Percentiles rank a stretch among this genome's conserved stretches.
phyloP scores from a whole-genome alignment of 2,113 vertebrate species.

The Pandion haliaetus region DNA sequence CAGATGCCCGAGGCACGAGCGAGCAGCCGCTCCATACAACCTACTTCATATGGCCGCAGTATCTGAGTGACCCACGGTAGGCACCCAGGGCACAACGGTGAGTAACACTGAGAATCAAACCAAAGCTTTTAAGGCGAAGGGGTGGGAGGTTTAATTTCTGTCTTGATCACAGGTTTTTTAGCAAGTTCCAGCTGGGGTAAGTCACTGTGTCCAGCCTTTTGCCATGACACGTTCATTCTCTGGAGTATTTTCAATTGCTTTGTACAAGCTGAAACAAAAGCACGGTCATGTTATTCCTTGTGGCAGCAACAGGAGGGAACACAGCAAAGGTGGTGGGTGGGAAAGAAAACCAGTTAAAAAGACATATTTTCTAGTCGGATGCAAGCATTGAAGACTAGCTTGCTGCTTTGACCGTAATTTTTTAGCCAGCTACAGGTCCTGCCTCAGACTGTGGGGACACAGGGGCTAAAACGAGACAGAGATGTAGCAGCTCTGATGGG shows the following conservation, averaged over 20 bases:
- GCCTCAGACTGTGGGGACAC: neutral
- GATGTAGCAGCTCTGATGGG: neutral
- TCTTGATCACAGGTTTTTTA: neutral
- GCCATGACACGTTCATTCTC: neutral
- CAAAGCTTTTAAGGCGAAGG: neutral
- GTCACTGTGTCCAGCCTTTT: neutral
- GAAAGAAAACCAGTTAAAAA: neutral
- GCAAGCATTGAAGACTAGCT: neutral
- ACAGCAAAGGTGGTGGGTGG: neutral
- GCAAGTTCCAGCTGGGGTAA: neutral
- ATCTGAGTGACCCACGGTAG: neutral
- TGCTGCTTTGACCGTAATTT: neutral
- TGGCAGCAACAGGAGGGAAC: neutral
- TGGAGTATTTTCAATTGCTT: neutral
- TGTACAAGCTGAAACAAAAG: neutral
- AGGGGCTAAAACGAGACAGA: neutral
- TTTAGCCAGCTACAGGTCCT: neutral
- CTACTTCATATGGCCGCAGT: accelerated
- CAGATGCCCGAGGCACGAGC: neutral
- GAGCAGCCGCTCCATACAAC: accelerated
- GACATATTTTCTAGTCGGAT: neutral
- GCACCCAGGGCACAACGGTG: accelerated
- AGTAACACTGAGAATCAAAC: neutral
- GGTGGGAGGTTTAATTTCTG: neutral
- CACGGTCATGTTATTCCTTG: accelerated